Conservation (phyloP, 2,113 vertebrate species). For the Lonchura striata region DNA sequence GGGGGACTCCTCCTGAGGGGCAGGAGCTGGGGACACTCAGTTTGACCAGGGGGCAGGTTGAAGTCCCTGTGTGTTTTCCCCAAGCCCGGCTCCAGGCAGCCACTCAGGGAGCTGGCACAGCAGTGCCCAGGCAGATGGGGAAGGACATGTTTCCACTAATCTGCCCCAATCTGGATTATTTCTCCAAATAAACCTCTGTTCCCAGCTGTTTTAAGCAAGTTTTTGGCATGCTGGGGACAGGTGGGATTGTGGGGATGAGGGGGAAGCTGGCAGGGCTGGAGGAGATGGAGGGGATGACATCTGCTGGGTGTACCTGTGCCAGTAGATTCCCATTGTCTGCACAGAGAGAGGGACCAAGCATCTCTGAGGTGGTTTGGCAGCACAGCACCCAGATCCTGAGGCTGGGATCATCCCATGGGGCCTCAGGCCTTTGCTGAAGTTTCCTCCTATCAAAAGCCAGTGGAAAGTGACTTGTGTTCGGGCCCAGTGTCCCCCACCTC, state of each 20-base stretch:
- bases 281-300: accelerated
- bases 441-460: neutral
- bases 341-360: accelerated
- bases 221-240: accelerated
- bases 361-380: neutral
- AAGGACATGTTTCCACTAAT: neutral
- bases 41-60: neutral
- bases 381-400: accelerated
- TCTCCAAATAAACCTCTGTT: neutral
- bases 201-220: neutral
- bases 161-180: neutral
- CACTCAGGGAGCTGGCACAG: neutral
- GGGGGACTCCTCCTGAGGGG: too few relatives aligned
- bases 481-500: too few relatives aligned
- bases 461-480: accelerated
- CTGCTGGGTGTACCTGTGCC: neutral
- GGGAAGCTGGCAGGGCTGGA: neutral
- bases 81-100: accelerated
- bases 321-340: accelerated
- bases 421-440: accelerated
- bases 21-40: too few relatives aligned
- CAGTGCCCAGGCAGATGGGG: neutral
- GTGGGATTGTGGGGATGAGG: neutral
- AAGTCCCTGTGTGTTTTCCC: neutral
- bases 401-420: neutral